phyloP scores from a whole-genome alignment of 2,797 vertebrate species.

The Crenuchus spilurus region DNA sequence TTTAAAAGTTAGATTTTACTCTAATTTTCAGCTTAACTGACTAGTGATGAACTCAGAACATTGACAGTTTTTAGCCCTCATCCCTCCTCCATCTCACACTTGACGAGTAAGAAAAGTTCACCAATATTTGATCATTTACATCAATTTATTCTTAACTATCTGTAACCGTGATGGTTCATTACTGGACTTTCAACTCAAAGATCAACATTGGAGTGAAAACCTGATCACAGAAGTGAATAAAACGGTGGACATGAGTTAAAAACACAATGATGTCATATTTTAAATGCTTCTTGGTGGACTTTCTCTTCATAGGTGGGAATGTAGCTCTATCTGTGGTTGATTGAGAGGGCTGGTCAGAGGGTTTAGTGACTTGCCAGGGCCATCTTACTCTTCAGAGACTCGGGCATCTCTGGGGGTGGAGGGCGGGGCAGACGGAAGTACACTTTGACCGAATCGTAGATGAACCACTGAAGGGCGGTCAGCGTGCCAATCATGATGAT shows the following conservation, averaged over 20 bases:
- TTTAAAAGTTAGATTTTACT: conserved; percentile 23
- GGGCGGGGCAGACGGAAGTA: conserved; percentile 89
- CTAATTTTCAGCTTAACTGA: neutral
- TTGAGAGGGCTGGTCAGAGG: neutral
- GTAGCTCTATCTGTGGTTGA: neutral
- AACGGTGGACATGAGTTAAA: no score
- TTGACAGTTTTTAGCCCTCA: neutral
- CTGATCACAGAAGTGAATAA: no score
- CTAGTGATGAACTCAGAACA: neutral
- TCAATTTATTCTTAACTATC: no score
- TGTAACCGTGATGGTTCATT: no score
- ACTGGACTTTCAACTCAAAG: neutral
- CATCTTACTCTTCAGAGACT: conserved; percentile 87
- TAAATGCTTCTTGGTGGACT: no score
- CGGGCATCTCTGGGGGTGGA: conserved; percentile 87
- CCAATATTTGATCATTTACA: no score
- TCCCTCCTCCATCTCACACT: neutral
- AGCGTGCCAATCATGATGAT: conserved; percentile 91
- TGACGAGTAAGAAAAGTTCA: no score
- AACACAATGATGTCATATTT: no score
- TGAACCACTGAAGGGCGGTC: conserved; percentile 89
- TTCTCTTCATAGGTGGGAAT: no score
- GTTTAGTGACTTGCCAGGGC: conserved; percentile 61
- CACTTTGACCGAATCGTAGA: conserved; percentile 89
- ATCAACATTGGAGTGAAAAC: no score